A percentile compares a stretch with the other conserved stretches of the same genome.
phyloP scores from a whole-genome alignment of 2,797 vertebrate species.

The Acanthurus lineatus region DNA sequence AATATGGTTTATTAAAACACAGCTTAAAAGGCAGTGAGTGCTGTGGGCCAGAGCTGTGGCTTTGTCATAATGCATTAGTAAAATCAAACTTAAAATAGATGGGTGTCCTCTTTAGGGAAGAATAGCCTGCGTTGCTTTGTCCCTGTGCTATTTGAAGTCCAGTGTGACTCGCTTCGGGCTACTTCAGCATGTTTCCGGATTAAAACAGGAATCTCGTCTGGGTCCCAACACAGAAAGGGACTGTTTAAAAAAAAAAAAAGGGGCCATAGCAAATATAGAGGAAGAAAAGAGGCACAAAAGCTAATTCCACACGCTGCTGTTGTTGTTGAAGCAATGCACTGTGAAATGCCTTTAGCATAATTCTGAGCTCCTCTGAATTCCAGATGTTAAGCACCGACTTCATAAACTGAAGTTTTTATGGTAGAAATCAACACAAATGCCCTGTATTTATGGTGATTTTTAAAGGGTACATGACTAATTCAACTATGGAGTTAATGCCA shows the following conservation, averaged over 20 bases:
- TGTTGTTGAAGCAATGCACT: slow-evolving; percentile 25
- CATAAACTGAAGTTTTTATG: slow-evolving; percentile 8
- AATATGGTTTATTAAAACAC: slow-evolving; percentile 40
- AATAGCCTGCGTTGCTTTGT: slow-evolving; percentile 33
- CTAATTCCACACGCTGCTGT: slow-evolving; percentile 33
- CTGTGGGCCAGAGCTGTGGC: slow-evolving; percentile 37
- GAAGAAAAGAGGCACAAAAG: slow-evolving; percentile 34
- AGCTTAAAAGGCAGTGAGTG: slow-evolving; percentile 40
- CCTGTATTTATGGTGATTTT: background rate
- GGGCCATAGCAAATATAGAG: slow-evolving; percentile 23
- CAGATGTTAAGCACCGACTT: background rate
- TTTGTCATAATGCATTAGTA: slow-evolving; percentile 60
- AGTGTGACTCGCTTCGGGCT: slow-evolving; percentile 51
- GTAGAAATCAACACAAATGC: background rate
- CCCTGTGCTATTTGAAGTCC: slow-evolving; percentile 52
- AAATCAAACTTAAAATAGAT: slow-evolving; percentile 60
- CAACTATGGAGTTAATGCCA: background rate
- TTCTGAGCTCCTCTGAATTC: slow-evolving; percentile 8
- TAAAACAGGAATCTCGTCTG: slow-evolving; percentile 54
- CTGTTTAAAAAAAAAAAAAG: slow-evolving; percentile 25
- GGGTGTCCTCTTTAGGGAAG: slow-evolving; percentile 47
- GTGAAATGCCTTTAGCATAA: slow-evolving; percentile 42
- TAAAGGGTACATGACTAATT: slow-evolving; percentile 5
- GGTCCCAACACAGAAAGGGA: slow-evolving; percentile 37
- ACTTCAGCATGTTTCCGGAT: slow-evolving; percentile 52